Base-by-base conservation (phyloP, 1,140 invertebrate genomes). In the Agraylea sexmaculata region DNA sequence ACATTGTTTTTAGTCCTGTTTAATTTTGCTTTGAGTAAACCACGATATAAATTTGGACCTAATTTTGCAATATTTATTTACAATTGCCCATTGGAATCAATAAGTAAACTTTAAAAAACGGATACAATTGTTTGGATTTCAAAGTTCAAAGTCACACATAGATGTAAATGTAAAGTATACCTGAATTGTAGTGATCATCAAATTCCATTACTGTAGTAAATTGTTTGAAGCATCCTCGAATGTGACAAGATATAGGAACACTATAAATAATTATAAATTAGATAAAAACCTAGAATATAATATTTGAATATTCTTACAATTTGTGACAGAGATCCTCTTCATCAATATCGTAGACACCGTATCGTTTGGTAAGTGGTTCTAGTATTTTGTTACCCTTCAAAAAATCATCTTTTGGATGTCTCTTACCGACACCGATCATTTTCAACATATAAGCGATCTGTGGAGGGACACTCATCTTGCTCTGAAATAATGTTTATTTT, bases 281-380 rank as follows among this genome's bases (percentile, higher is more conserved):
- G 4, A 18, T 32, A 3, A 32, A 22, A 11, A 22, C 27, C 12
- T n/a, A 7, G 6, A 15, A 39, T 40, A 33, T 21, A 21, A 34
- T 15, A 4, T 13, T 12, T 25, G 18, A 27, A 37, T 35, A 12
- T 22, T 33, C 59, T 55, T 56, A 64, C 64, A 53, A 20, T 40
- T 58, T 42, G 45, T 59, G 56, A 42, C 53, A 58, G 4, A 57
- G 42, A 13, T 58, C 49, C 47, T 63, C 60, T 10, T 62, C 57
- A 38, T 67, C 62, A 5, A 54, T 51, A 40, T 67, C 61, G 33
- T 55, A 60, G 10, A 66, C 51, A 2, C 60, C 62, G 11, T 61
- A 49, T 13, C 58, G 45, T 4, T 41, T 23, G 8, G 27, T 30
- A 17, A 47, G 30, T 20, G 54, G 47, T 0, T 54, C 54, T 2